phyloP scores from a whole-genome alignment of 35 echinoderm and acorn worm species.

The Apostichopus californicus region DNA sequence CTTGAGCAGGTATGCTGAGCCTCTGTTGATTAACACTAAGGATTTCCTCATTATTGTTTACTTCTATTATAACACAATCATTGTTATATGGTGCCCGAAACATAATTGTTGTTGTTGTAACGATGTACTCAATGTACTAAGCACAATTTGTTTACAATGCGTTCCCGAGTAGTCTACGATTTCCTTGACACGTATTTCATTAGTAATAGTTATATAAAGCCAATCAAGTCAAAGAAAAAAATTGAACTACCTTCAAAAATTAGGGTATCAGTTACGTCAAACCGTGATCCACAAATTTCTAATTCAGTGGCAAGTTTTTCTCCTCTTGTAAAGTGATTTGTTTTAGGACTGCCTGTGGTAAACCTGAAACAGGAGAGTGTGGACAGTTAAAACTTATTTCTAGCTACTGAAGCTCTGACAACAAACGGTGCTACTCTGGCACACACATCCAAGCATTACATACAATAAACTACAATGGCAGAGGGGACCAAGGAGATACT shows the following conservation, averaged over 20 bases:
- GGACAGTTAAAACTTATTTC: neutral
- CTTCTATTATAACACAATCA: neutral
- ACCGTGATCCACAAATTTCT: neutral
- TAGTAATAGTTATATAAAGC: neutral
- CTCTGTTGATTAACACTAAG: too few species aligned
- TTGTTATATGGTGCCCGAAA: too few species aligned
- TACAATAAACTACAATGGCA: neutral
- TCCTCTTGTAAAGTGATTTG: neutral
- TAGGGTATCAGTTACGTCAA: neutral
- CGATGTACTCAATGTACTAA: too few species aligned
- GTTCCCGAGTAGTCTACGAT: neutral
- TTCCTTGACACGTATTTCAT: neutral
- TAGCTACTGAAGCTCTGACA: constrained; percentile 2
- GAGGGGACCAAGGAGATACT: neutral
- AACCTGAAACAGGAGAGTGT: constrained; percentile 17
- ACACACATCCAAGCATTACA: constrained; percentile 22
- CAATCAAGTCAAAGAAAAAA: neutral
- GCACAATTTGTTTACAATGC: too few species aligned
- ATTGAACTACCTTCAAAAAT: neutral
- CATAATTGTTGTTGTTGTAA: too few species aligned
- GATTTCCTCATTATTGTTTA: too few species aligned
- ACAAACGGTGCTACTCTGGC: neutral
- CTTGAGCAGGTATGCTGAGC: too few species aligned
- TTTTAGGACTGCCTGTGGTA: constrained; percentile 22
- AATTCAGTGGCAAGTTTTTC: neutral